Percentiles rank a stretch among this genome's conserved stretches.
Evolutionary conservation across 2,797 vertebrate species (phyloP).

Genomic region (Eleutherodactylus coqui): DNA sequence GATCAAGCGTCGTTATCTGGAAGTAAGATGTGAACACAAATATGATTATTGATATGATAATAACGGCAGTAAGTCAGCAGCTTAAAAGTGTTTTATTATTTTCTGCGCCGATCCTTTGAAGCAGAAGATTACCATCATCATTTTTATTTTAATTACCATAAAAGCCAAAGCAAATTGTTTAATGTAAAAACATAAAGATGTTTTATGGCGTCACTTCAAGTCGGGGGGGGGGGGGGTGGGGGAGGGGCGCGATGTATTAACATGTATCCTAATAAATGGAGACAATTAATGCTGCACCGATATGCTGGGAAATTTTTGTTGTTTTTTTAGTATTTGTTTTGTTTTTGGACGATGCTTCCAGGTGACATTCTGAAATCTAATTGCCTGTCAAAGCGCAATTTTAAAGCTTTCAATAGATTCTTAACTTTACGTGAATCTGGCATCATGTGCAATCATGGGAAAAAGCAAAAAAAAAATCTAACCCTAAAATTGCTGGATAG

Average conservation of each 20-base stretch:
- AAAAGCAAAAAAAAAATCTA: conserved; percentile 24
- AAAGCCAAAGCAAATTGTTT: conserved; percentile 63
- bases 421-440: conserved; percentile 25
- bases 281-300: conserved; percentile 8
- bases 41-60: conserved; percentile 62
- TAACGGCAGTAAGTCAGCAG: conserved; percentile 52
- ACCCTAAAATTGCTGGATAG: conserved; percentile 58
- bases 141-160: conserved; percentile 63
- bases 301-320: neutral
- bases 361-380: conserved; percentile 27
- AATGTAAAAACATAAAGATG: conserved; percentile 61
- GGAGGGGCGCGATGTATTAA: conserved; percentile 22
- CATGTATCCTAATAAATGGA: conserved; percentile 34
- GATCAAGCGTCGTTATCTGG: conserved; percentile 44
- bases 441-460: conserved; percentile 39
- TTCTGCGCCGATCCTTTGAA: conserved; percentile 52
- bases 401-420: conserved; percentile 52
- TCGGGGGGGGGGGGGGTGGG: conserved; percentile 8
- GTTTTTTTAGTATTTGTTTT: neutral
- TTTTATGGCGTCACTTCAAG: conserved; percentile 42
- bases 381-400: conserved; percentile 40
- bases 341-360: neutral
- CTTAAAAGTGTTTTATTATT: conserved; percentile 58
- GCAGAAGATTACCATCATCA: conserved; percentile 54
- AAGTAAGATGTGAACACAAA: conserved; percentile 55